Conservation (phyloP, 2,888 invertebrate genomes). For the Aphidoletes aphidimyza region DNA sequence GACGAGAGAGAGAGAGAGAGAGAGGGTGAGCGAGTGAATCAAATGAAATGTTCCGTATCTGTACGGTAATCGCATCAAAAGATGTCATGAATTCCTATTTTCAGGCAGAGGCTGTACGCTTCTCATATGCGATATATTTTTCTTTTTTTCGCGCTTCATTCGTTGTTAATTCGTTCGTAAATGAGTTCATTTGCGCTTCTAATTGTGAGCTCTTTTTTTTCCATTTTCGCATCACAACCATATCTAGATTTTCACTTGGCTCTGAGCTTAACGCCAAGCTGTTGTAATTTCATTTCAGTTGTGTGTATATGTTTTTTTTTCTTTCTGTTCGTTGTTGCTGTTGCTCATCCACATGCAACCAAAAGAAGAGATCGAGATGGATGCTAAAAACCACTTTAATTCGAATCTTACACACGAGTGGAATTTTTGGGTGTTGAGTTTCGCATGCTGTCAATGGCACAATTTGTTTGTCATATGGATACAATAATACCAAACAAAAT, state of each 20-base stretch:
- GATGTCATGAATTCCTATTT: slow-evolving; percentile 40
- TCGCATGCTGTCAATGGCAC: not conserved
- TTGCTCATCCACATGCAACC: not conserved
- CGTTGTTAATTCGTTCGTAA: slow-evolving; percentile 35
- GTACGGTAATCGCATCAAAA: not conserved
- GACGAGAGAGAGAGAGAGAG: too few relatives aligned
- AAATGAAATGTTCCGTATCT: not conserved
- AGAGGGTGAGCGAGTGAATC: too few relatives aligned
- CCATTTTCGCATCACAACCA: slow-evolving; percentile 20
- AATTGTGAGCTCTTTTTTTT: slow-evolving; percentile 34
- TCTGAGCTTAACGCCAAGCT: slow-evolving; percentile 4
- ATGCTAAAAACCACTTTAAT: slow-evolving; percentile 7
- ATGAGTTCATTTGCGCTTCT: slow-evolving; percentile 43
- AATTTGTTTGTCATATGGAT: slow-evolving; percentile 1
- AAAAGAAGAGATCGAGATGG: not conserved
- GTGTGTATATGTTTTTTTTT: not conserved
- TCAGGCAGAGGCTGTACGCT: too few relatives aligned
- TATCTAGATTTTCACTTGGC: not conserved
- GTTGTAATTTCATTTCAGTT: not conserved
- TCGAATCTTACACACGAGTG: slow-evolving; percentile 2
- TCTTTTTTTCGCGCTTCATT: slow-evolving; percentile 43
- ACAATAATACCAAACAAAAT: not conserved
- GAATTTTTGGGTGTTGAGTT: not conserved
- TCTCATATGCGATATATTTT: not conserved
- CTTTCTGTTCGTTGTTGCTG: not conserved